Conservation (phyloP, 2,113 vertebrate species). For the Cyanistes caeruleus region DNA sequence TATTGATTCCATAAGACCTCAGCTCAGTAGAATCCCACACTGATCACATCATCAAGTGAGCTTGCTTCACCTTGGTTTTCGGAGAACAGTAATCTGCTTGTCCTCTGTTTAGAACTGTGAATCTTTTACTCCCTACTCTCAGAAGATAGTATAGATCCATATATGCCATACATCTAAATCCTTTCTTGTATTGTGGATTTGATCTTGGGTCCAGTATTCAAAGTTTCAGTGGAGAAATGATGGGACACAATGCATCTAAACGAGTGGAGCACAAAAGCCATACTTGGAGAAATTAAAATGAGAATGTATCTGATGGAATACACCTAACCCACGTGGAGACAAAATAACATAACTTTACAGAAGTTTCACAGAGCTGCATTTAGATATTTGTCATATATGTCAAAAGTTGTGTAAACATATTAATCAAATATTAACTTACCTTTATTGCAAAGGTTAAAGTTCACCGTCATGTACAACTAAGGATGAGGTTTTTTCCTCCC, state of each 20-base stretch:
- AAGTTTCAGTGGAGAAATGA: neutral
- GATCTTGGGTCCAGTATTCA: neutral
- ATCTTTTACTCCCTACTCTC: neutral
- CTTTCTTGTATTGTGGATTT: neutral
- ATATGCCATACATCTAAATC: neutral
- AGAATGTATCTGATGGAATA: neutral
- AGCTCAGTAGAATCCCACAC: neutral
- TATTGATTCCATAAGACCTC: neutral
- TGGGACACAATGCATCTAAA: neutral
- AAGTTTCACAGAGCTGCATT: neutral
- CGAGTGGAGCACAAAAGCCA: neutral
- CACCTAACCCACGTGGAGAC: neutral
- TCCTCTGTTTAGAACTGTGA: neutral
- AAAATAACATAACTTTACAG: neutral
- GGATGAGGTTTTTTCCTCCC: neutral
- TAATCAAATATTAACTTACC: constrained; percentile 13
- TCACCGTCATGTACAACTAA: neutral
- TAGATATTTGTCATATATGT: neutral
- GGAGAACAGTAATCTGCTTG: neutral
- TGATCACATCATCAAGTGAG: neutral
- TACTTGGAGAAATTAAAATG: neutral
- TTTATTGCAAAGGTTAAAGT: neutral
- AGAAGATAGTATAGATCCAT: neutral
- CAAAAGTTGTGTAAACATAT: neutral
- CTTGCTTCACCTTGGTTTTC: neutral